A percentile compares a stretch with the other conserved stretches of the same genome.
These are phyloP conservation scores for Eurosta solidaginis DNA, from an alignment of 1,140 invertebrate genomes.

Conservation along the genomic window DNA sequence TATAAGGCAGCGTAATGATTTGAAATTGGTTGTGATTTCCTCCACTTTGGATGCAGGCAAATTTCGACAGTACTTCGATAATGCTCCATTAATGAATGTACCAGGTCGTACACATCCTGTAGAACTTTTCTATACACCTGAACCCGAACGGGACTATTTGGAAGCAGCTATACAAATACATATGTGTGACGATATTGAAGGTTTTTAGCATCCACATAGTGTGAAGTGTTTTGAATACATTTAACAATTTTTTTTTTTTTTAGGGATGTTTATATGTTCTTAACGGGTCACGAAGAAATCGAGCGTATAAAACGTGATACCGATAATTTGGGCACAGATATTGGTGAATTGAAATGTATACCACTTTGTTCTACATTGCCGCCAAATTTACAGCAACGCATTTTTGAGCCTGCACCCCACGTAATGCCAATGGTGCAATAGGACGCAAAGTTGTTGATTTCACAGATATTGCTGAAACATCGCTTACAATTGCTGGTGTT, in stretches of 20 bases:
- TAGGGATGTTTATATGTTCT: conserved; percentile 93
- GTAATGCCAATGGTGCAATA: no score
- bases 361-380: conserved; percentile 84
- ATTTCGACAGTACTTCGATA: conserved; percentile 89
- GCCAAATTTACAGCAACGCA: conserved; percentile 76
- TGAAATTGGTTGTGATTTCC: conserved; percentile 88
- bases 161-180: conserved; percentile 92
- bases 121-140: conserved; percentile 75
- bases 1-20: conserved; percentile 70
- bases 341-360: conserved; percentile 63
- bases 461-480: conserved; percentile 98
- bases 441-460: conserved; percentile 88
- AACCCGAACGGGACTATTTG: conserved; percentile 83
- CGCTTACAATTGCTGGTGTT: conserved; percentile 93
- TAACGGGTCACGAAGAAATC: conserved; percentile 99
- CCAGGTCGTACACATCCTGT: conserved; percentile 88
- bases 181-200: conserved; percentile 80
- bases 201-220: no score
- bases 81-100: conserved; percentile 86
- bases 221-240: not conserved
- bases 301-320: conserved; percentile 85
- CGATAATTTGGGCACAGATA: conserved; percentile 62
- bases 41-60: conserved; percentile 95
- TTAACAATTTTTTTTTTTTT: no score
- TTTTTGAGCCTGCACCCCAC: conserved; percentile 72